phyloP scores from a whole-genome alignment of 2,888 invertebrate species.

The Uloborus plumipes region DNA sequence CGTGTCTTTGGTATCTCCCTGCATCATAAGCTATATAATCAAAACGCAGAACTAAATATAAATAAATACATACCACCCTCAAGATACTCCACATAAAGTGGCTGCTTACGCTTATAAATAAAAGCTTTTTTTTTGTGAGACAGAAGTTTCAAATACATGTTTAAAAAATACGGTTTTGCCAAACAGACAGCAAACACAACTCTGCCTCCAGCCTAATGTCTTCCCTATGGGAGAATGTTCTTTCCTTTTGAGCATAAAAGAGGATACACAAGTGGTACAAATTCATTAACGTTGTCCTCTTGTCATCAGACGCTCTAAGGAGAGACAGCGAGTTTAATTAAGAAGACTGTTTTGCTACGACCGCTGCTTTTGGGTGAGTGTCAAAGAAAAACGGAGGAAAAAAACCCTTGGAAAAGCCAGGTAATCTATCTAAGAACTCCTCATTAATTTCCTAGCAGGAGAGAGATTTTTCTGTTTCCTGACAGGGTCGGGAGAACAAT shows the following conservation, averaged over 20 bases:
- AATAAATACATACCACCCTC: no score
- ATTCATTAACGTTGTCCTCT: slow-evolving; percentile 44
- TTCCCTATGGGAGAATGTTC: no score
- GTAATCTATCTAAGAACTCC: slow-evolving; percentile 55
- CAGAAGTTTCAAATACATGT: no score
- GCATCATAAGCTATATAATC: no score
- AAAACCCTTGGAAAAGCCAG: slow-evolving; percentile 26
- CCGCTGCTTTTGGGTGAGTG: slow-evolving; percentile 36
- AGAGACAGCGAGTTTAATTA: slow-evolving; percentile 36
- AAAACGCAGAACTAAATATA: no score
- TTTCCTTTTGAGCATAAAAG: neutral
- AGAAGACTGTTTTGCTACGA: slow-evolving; percentile 46
- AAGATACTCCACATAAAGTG: no score
- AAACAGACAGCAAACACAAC: no score
- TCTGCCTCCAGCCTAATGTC: no score
- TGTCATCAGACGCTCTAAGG: slow-evolving; percentile 27
- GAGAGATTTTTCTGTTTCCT: slow-evolving; percentile 43
- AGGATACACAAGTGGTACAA: slow-evolving; percentile 36
- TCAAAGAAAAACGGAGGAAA: slow-evolving; percentile 31
- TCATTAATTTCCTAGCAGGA: slow-evolving; percentile 47
- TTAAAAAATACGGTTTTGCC: no score
- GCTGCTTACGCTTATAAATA: no score
- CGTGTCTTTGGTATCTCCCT: no score
- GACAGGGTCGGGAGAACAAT: slow-evolving; percentile 13
- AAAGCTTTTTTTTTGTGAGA: no score